phyloP scores from a whole-genome alignment of 2,113 vertebrate genomes.

The Heliornis fulica region DNA sequence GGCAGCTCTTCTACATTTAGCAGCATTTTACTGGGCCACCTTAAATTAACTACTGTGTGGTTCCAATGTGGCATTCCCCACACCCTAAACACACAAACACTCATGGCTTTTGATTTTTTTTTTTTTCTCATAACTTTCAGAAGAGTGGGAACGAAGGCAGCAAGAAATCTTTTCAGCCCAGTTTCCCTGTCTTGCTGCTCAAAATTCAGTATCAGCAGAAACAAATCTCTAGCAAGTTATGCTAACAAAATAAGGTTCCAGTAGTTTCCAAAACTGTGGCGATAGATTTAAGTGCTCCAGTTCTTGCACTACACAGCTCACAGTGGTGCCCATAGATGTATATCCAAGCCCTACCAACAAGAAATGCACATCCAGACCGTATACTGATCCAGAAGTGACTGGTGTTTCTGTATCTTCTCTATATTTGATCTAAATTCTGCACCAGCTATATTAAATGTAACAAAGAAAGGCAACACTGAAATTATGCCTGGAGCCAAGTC shows the following conservation, averaged over 20 bases:
- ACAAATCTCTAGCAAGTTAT: conserved; percentile 13
- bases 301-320: not conserved
- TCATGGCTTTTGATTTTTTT: not conserved
- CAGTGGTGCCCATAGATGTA: conserved; percentile 5
- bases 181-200: not conserved
- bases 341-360: conserved; percentile 35
- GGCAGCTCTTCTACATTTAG: conserved; percentile 35
- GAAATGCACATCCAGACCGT: conserved; percentile 70
- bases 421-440: conserved; percentile 74
- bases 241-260: not conserved
- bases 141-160: not conserved
- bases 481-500: conserved; percentile 88
- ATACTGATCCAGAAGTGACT: conserved; percentile 70
- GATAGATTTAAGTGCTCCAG: not conserved
- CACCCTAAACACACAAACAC: not conserved
- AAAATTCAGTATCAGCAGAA: conserved; percentile 55
- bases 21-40: conserved; percentile 37
- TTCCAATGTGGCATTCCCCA: not conserved
- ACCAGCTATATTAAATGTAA: conserved; percentile 75
- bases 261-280: conserved; percentile 38
- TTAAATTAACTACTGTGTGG: conserved; percentile 49
- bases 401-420: conserved; percentile 65
- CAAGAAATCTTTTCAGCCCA: not conserved
- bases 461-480: conserved; percentile 81
- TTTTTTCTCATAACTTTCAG: not conserved